Percentiles rank a stretch among this genome's conserved stretches.
These are phyloP conservation scores for Sciurus vulgaris DNA, from an alignment of 2,797 vertebrate genomes.

Conservation along the genomic window DNA sequence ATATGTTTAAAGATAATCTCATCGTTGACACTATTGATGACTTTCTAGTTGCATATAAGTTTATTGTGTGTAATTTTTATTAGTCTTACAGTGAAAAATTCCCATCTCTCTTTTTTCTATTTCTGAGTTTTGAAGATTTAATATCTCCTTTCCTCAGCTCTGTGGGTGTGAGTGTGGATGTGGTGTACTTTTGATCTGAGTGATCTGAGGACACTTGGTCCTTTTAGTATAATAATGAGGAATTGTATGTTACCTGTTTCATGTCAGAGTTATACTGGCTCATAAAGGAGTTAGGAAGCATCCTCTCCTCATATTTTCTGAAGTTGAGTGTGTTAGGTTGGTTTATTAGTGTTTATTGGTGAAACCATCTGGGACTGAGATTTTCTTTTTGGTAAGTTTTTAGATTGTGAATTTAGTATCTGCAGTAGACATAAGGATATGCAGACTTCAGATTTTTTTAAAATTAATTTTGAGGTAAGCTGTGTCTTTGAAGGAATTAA, in stretches of 20 bases:
- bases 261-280: neutral
- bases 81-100: neutral
- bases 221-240: neutral
- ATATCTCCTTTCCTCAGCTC: neutral
- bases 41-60: constrained; percentile 40
- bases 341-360: neutral
- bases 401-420: neutral
- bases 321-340: neutral
- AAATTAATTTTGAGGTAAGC: neutral
- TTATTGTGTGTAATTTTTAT: neutral
- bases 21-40: neutral
- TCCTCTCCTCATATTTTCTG: neutral
- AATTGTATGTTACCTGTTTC: neutral
- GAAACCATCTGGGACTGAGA: neutral
- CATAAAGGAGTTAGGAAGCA: neutral
- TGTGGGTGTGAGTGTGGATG: neutral
- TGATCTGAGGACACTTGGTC: neutral
- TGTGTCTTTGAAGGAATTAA: constrained; percentile 33
- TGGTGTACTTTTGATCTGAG: neutral
- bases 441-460: neutral
- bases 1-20: neutral
- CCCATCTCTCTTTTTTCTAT: neutral
- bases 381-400: constrained; percentile 1
- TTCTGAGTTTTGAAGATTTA: neutral
- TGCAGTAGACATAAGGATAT: neutral